These are phyloP conservation scores for Chironomus riparius DNA, from an alignment of 2,888 invertebrate species.

Conservation along the genomic window DNA sequence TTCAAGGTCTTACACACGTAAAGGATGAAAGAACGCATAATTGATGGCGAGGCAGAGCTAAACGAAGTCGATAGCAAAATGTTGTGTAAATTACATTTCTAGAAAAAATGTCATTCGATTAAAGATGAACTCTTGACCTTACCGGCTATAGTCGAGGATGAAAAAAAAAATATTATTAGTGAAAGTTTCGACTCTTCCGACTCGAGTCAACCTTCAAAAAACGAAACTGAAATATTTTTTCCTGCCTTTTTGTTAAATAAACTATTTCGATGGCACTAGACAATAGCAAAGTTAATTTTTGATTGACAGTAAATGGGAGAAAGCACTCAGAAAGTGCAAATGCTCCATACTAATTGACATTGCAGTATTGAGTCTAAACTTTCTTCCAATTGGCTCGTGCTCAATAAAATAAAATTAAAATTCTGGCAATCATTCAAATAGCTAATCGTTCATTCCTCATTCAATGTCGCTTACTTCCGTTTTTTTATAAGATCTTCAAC, in stretches of 20 bases:
- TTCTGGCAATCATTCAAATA: not conserved
- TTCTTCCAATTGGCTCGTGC: conserved; percentile 1
- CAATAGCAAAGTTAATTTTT: not conserved
- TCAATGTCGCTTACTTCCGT: conserved; percentile 3
- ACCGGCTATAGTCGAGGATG: not conserved
- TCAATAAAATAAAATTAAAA: not conserved
- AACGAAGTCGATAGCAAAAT: too few relatives aligned
- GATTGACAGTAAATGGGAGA: not conserved
- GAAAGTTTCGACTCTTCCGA: not conserved
- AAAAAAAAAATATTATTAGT: not conserved
- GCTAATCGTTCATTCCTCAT: conserved; percentile 11
- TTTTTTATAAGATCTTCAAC: not conserved
- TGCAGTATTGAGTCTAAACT: not conserved
- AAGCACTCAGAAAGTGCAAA: not conserved
- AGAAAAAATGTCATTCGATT: not conserved
- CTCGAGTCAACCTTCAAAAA: not conserved
- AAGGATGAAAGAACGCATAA: too few relatives aligned
- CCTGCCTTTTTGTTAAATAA: too few relatives aligned
- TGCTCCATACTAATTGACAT: not conserved
- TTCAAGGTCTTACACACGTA: too few relatives aligned
- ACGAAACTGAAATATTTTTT: not conserved
- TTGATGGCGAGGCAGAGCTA: too few relatives aligned
- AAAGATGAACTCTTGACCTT: not conserved
- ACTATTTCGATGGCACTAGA: not conserved
- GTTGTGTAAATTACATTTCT: too few relatives aligned